Evolutionary conservation across 2,888 invertebrate species (phyloP).

Genomic region (Phyto melanocephala): DNA sequence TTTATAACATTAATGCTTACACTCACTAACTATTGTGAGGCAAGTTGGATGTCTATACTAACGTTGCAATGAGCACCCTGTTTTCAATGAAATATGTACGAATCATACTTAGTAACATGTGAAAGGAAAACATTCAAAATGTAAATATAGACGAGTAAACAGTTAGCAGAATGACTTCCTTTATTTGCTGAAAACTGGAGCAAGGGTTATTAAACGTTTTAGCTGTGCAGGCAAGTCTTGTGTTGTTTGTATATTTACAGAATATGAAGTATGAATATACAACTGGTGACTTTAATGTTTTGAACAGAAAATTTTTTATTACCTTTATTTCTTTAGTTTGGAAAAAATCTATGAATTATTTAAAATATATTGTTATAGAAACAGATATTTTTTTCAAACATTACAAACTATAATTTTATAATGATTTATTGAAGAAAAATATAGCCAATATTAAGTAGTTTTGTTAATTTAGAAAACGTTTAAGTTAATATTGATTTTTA

Average conservation of each 20-base stretch:
- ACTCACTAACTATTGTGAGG: neutral
- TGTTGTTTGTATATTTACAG: neutral
- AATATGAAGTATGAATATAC: neutral
- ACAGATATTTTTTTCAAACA: no score
- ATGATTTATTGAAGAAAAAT: no score
- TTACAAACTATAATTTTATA: no score
- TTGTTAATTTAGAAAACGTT: no score
- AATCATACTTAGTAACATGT: slow-evolving; percentile 18
- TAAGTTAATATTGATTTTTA: no score
- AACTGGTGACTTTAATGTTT: neutral
- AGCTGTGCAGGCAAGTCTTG: neutral
- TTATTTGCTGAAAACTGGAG: slow-evolving; percentile 20
- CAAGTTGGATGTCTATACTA: neutral
- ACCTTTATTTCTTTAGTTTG: no score
- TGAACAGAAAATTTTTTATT: no score
- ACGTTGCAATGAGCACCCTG: neutral
- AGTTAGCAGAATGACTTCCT: neutral
- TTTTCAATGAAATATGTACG: neutral
- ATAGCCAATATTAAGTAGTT: no score
- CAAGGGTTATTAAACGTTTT: slow-evolving; percentile 57
- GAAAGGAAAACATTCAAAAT: slow-evolving; percentile 21
- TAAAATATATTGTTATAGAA: no score
- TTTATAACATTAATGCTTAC: neutral
- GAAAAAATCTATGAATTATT: no score
- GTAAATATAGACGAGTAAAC: slow-evolving; percentile 35